Evolutionary conservation across 2,797 vertebrate genomes (phyloP).

Genomic region (Notamacropus eugenii): DNA sequence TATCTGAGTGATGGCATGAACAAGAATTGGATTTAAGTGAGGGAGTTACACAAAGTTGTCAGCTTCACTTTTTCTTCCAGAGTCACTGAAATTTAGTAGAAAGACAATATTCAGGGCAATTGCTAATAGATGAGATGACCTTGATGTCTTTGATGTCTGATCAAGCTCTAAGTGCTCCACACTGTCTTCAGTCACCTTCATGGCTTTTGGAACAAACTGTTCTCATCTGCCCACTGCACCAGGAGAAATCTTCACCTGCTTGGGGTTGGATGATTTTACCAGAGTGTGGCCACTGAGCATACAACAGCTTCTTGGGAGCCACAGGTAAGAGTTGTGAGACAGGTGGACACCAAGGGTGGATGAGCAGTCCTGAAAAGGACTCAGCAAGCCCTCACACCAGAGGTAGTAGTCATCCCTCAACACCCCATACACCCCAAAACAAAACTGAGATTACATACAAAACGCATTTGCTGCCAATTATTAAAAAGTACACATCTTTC

Average conservation of each 20-base stretch:
- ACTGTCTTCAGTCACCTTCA: background rate
- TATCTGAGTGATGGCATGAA: background rate
- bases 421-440: background rate
- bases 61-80: background rate
- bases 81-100: background rate
- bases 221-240: background rate
- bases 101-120: background rate
- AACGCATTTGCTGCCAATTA: background rate
- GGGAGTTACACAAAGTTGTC: background rate
- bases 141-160: background rate
- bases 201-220: background rate
- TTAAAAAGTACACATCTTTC: background rate
- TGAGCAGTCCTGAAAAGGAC: background rate
- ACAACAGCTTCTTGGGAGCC: background rate
- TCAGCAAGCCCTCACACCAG: background rate
- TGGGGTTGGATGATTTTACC: background rate
- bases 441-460: background rate
- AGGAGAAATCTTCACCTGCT: background rate
- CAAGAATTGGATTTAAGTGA: background rate
- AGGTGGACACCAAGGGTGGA: background rate
- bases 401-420: background rate
- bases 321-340: background rate
- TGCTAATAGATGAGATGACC: background rate
- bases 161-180: background rate
- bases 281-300: background rate